Conservation (phyloP, 2,888 invertebrate species). For the Cheilosia pagana region DNA sequence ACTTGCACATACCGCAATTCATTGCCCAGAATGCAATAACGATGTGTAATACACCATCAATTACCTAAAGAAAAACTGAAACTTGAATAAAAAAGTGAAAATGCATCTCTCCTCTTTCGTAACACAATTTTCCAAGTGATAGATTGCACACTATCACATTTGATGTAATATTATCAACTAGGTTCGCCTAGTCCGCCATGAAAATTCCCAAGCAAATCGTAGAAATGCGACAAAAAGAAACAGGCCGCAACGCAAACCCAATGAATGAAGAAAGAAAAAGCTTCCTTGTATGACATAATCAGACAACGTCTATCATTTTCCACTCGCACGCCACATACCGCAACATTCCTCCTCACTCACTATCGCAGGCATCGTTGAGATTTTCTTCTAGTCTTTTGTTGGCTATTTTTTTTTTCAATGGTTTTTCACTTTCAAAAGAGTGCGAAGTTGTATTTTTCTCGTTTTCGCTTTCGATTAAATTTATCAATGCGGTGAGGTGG, state of each 20-base stretch:
- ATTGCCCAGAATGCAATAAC: conserved; percentile 49
- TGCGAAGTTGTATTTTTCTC: conserved; percentile 55
- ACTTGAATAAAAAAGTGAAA: conserved; percentile 52
- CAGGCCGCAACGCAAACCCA: conserved; percentile 60
- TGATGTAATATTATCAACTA: conserved; percentile 53
- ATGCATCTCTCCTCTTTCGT: conserved; percentile 55
- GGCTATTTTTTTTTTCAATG: conserved; percentile 21
- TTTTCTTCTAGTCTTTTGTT: conserved; percentile 26
- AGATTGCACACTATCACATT: conserved; percentile 61
- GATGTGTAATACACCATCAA: conserved; percentile 66
- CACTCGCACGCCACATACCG: conserved; percentile 47
- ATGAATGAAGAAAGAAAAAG: conserved; percentile 68
- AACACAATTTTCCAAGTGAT: conserved; percentile 64
- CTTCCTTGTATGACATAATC: conserved; percentile 81
- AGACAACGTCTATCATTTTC: conserved; percentile 67
- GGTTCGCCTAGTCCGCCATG: conserved; percentile 42
- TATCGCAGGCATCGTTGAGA: conserved; percentile 17
- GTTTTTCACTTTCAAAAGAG: conserved; percentile 68
- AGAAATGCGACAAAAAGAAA: conserved; percentile 32
- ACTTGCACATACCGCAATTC: conserved; percentile 48
- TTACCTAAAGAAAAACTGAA: conserved; percentile 33
- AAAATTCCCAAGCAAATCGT: conserved; percentile 47
- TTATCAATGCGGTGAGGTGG: conserved; percentile 48
- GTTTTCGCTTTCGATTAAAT: conserved; percentile 70
- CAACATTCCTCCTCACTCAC: conserved; percentile 25